Conservation (phyloP, 23 tunicate genomes). For the Halocynthia aurantium region DNA sequence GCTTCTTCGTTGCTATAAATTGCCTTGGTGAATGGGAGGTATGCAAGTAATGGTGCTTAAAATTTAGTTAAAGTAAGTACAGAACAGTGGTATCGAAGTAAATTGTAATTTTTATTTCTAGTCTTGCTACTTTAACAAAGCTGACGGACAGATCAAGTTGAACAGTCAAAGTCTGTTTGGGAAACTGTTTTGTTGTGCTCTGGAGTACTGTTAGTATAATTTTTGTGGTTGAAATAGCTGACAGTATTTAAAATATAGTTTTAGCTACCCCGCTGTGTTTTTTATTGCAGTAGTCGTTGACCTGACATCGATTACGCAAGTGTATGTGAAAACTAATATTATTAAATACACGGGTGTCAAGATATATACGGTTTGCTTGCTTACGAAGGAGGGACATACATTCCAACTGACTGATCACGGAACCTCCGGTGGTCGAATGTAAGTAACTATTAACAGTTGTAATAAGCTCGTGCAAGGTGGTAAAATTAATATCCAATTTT, state of each 20-base stretch:
- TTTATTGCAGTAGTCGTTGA: neutral
- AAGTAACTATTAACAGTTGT: neutral
- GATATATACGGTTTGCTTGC: neutral
- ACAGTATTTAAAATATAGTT: neutral
- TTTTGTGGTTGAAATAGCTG: no score
- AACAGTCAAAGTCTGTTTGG: no score
- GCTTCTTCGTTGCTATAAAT: neutral
- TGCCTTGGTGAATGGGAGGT: slow-evolving; percentile 12
- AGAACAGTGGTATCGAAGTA: no score
- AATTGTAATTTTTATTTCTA: no score
- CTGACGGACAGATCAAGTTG: no score
- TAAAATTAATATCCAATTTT: neutral
- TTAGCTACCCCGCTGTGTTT: neutral
- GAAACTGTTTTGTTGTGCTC: no score
- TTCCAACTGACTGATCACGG: neutral
- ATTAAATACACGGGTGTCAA: slow-evolving; percentile 3
- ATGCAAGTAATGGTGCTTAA: neutral
- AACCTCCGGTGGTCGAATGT: neutral
- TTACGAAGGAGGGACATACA: neutral
- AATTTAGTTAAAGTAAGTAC: no score
- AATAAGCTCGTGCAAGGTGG: neutral
- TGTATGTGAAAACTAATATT: neutral
- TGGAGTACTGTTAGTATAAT: no score
- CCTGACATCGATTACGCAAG: neutral
- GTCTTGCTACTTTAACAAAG: no score